Conservation (phyloP, 1,140 invertebrate genomes). For the Lepidurus couesii region DNA sequence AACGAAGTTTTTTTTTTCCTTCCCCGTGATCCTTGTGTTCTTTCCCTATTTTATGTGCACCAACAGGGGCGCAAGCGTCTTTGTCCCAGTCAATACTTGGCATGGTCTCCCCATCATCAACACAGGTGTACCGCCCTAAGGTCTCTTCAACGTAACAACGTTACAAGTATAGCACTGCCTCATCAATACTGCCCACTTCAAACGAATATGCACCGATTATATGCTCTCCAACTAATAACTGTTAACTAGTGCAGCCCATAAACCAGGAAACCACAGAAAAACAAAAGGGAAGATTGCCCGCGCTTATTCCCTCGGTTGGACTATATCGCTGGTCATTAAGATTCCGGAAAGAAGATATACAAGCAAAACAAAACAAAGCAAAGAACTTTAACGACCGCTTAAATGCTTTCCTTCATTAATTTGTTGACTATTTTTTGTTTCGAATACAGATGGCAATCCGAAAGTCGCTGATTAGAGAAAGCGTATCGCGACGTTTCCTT, state of each 20-base stretch:
- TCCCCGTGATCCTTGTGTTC: not conserved
- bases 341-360: not conserved
- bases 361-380: not conserved
- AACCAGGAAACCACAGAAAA: not conserved
- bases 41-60: not conserved
- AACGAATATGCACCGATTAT: no score
- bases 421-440: not conserved
- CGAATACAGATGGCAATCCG: not conserved
- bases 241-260: not conserved
- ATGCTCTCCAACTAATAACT: no score
- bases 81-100: not conserved
- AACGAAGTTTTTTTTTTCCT: not conserved
- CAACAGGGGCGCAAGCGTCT: conserved; percentile 6
- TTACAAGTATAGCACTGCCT: not conserved
- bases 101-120: not conserved
- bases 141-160: not conserved
- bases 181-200: not conserved
- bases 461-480: not conserved
- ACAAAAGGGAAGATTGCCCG: not conserved
- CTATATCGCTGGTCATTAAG: not conserved
- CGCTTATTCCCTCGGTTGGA: not conserved
- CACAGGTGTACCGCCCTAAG: not conserved
- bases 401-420: not conserved
- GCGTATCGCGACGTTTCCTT: not conserved
- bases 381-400: not conserved